These are phyloP conservation scores for Antheraea pernyi DNA, from an alignment of 1,140 invertebrate species.

Conservation along the genomic window DNA sequence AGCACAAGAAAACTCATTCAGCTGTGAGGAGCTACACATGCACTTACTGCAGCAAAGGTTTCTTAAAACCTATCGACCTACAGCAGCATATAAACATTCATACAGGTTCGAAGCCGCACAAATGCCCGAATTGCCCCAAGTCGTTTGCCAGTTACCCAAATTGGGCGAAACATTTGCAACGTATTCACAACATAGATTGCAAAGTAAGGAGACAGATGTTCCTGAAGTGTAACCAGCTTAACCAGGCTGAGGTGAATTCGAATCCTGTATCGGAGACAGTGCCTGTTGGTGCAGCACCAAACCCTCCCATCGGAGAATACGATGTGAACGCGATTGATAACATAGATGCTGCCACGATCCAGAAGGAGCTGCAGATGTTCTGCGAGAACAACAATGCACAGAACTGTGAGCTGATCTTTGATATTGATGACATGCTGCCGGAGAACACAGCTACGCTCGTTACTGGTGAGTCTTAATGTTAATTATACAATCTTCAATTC, in stretches of 20 bases:
- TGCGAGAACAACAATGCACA: slow-evolving; percentile 6
- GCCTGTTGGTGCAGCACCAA: background rate
- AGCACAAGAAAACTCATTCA: slow-evolving; percentile 55
- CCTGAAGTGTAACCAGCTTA: background rate
- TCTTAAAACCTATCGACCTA: slow-evolving; percentile 39
- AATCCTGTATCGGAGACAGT: background rate
- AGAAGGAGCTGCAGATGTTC: slow-evolving; percentile 31
- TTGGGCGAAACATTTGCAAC: slow-evolving; percentile 52
- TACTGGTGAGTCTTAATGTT: slow-evolving; percentile 15
- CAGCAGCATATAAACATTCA: slow-evolving; percentile 60
- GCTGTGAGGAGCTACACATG: slow-evolving; percentile 44
- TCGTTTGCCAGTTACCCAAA: slow-evolving; percentile 55
- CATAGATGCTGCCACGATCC: slow-evolving; percentile 35
- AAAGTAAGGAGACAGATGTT: background rate
- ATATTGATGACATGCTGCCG: slow-evolving; percentile 18
- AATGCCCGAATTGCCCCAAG: slow-evolving; percentile 53
- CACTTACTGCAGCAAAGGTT: slow-evolving; percentile 53
- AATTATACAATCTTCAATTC: no score
- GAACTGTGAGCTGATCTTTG: background rate
- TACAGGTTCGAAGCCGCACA: slow-evolving; percentile 46
- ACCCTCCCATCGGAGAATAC: slow-evolving; percentile 16
- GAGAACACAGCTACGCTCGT: slow-evolving; percentile 13
- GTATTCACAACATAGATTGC: slow-evolving; percentile 43
- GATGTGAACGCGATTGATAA: slow-evolving; percentile 39
- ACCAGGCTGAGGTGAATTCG: background rate